Evolutionary conservation across 1,140 invertebrate genomes (phyloP), one percentile per base, ranked within the genome.

Genomic region (Scaptomyza graminum): DNA sequence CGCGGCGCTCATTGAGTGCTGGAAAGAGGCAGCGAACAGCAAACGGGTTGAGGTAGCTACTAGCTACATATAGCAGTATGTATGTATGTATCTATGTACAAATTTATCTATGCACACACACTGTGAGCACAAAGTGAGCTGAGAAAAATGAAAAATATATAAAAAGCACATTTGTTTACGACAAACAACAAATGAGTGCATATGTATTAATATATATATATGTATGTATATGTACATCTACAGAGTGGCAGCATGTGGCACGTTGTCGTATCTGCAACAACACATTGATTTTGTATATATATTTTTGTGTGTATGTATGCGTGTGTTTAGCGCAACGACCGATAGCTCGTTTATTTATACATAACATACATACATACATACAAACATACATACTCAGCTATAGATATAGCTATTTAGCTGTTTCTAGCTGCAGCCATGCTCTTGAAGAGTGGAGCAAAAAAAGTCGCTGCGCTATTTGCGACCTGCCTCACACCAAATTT

Each of bases 401-500:
- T 47, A 50, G 54, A 34, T 71, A 43, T 13, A 43, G 61, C 54
- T 25, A 54, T 47, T 63, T 63, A 60, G 74, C 34, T 43, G 57
- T 50, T 62, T 71, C 7, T 46, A 55, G 55, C 74, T 39, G 51
- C 55, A 55, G 44, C 43, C 46, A 51, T 68, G 73, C 56, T 62
- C 73, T 74, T 63, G 57, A 71, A 75, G 65, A 59, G 18, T 7
- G 34, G 37, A 47, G 22, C 28, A 52, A 39, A 66, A 59, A 75
- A 43, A 73, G 64, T 47, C 57, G 52, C 43, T 75, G 73, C 65
- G 64, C 56, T 73, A 73, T 83, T 84, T 79, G 79, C 79, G 80
- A 83, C 80, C 80, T 83, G 80, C 80, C 80, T 55, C 80, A 83
- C 80, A 69, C 34, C 76, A 85, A 85, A 74, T 85, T 84, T 85